A percentile compares a stretch with the other conserved stretches of the same genome.
Conservation (phyloP, 1,140 invertebrate genomes). For the Nylanderia fulva region DNA sequence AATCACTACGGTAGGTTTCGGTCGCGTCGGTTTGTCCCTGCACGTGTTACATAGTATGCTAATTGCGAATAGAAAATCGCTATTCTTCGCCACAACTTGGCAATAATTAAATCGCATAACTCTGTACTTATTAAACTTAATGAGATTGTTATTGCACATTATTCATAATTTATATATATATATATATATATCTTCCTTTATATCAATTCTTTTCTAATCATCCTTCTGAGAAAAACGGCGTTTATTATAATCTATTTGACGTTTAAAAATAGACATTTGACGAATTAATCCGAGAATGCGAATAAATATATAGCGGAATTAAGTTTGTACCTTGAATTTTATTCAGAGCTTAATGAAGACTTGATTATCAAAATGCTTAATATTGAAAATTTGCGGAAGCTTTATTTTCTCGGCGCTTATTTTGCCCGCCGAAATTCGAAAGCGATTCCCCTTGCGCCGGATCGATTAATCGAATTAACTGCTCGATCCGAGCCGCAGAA, state of each 20-base stretch:
- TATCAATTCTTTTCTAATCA: neutral
- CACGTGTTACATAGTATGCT: slow-evolving; percentile 43
- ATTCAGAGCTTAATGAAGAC: neutral
- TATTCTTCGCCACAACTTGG: slow-evolving; percentile 27
- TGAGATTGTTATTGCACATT: slow-evolving; percentile 34
- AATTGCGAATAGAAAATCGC: slow-evolving; percentile 28
- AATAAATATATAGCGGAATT: neutral
- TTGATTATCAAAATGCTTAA: neutral
- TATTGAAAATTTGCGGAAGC: neutral
- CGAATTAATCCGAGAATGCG: neutral
- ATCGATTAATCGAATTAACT: slow-evolving; percentile 54
- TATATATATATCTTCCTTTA: slow-evolving; percentile 8
- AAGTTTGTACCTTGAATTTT: neutral
- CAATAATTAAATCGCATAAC: slow-evolving; percentile 44
- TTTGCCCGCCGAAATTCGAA: slow-evolving; percentile 17
- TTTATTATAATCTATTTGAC: neutral
- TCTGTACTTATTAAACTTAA: slow-evolving; percentile 28
- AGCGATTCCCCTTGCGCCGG: slow-evolving; percentile 2
- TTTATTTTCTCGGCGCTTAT: slow-evolving; percentile 15
- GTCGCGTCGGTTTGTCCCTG: neutral
- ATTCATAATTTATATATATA: neutral
- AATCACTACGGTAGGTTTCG: slow-evolving; percentile 15
- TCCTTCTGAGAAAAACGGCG: neutral
- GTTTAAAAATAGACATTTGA: neutral
- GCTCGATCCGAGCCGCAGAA: slow-evolving; percentile 4